Evolutionary conservation across 2,888 invertebrate species (phyloP).

Genomic region (Galeopsomyia nigrocyanea): DNA sequence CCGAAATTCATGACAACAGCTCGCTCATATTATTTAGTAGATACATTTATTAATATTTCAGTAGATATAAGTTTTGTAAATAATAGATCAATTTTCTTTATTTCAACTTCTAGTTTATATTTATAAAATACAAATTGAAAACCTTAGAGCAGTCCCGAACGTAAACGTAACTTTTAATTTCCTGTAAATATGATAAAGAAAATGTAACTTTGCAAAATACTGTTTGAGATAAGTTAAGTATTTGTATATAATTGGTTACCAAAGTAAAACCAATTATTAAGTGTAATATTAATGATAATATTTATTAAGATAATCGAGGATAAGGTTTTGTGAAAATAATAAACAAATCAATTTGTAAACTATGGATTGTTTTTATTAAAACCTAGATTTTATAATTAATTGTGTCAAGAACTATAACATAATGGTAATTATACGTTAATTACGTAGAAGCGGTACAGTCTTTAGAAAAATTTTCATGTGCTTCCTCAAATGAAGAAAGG

Average conservation of each 20-base stretch:
- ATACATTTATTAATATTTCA: conserved; percentile 26
- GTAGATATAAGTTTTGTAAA: conserved; percentile 39
- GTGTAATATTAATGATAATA: conserved; percentile 44
- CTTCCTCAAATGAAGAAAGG: conserved; percentile 14
- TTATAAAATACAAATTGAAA: conserved; percentile 39
- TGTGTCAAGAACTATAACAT: conserved; percentile 42
- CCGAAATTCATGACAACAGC: too few species aligned
- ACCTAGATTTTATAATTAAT: conserved; percentile 41
- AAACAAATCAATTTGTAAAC: conserved; percentile 45
- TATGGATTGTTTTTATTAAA: conserved; percentile 48
- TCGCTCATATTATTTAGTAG: too few species aligned
- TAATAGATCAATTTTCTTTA: conserved; percentile 42
- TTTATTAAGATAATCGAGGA: conserved; percentile 43
- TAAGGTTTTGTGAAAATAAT: conserved; percentile 45
- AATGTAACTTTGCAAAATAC: conserved; percentile 33
- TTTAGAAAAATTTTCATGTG: conserved; percentile 36
- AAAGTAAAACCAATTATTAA: conserved; percentile 44
- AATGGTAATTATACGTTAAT: conserved; percentile 33
- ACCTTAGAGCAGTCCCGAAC: conserved; percentile 32
- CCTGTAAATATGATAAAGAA: conserved; percentile 43
- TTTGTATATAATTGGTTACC: conserved; percentile 48
- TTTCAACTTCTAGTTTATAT: conserved; percentile 15
- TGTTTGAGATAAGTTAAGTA: conserved; percentile 37
- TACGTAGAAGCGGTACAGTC: conserved; percentile 39
- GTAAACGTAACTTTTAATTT: conserved; percentile 16